Evolutionary conservation across 2,797 vertebrate species (phyloP).

Genomic region (Tragelaphus oryx): DNA sequence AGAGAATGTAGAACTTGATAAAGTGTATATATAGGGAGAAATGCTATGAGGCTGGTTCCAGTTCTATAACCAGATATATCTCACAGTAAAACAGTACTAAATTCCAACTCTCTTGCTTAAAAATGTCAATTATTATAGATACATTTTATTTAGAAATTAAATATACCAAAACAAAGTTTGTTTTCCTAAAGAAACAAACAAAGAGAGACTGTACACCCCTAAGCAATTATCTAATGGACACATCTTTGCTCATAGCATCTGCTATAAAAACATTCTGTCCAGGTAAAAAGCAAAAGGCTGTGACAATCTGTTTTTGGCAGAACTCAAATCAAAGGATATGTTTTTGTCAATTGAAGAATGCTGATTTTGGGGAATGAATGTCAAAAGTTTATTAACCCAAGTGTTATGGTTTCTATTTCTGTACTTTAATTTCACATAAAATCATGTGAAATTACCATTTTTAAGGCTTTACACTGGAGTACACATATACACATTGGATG

Average conservation of each 20-base stretch:
- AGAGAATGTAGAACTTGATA: slow-evolving; percentile 31
- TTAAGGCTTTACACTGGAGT: not conserved
- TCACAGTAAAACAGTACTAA: slow-evolving; percentile 16
- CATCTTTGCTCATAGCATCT: not conserved
- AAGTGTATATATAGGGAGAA: not conserved
- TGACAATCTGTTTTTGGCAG: not conserved
- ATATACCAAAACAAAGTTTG: slow-evolving; percentile 30
- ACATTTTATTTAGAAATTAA: slow-evolving; percentile 50
- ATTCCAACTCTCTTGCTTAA: slow-evolving; percentile 38
- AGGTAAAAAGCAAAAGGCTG: not conserved
- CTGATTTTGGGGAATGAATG: not conserved
- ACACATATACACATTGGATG: not conserved
- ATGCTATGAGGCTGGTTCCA: not conserved
- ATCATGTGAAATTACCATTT: not conserved
- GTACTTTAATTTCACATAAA: not conserved
- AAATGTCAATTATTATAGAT: not conserved
- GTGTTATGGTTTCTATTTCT: not conserved
- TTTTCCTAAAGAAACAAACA: slow-evolving; percentile 33
- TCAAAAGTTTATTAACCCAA: not conserved
- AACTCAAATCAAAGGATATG: not conserved
- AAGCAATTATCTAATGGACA: not conserved
- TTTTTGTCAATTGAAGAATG: slow-evolving; percentile 6
- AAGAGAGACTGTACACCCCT: not conserved
- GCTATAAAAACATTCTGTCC: not conserved
- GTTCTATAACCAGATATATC: slow-evolving; percentile 10